Evolutionary conservation across 92 coral and sea anemone genomes (phyloP), one percentile per base, ranked within the genome.

Genomic region (Parazoanthus darwini): DNA sequence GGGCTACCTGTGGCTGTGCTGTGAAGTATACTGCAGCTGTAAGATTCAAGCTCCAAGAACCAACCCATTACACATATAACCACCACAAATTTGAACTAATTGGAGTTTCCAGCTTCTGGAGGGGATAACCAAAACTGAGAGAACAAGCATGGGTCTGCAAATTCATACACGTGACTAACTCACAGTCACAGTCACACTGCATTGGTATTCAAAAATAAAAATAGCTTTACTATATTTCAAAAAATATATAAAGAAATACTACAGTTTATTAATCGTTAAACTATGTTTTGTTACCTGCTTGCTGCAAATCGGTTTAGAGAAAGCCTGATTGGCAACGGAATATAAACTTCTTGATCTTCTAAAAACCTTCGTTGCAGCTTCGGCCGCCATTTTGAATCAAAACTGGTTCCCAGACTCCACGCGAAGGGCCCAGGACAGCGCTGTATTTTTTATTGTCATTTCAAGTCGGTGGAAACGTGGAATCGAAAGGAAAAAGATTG

Each of bases 331-430:
- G 10, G 46, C 25, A 14, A 71, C 6, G 23, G 66, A 84, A 70
- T 68, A 20, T 29, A 44, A 70, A 70, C 29, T 84, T 84, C 78
- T 29, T 29, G 33, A 29, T 29, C 33, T 70, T 16, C 26, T 25
- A 0, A 25, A 46, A 44, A 71, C 38, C 37, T 68, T 44, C 50
- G 10, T 14, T 25, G 20, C 25, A 2, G 58, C 5, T 70, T 48
- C 78, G 42, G 78, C 87, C 86, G 77, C 86, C 86, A 82, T 82
- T 10, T 82, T 68, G 37, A 82, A 65, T 43, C 35, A 65, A 25
- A 68, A 10, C 13, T 82, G 22, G 33, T 26, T 16, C 85, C 85
- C 85, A 80, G 85, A n/a, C 42, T 33, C 68, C 33, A 54, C 43
- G 36, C 50, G 59, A 9, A 63, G n/a, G 25, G 8, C 8, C n/a